Evolutionary conservation across 2,113 vertebrate genomes (phyloP), one percentile per base, ranked within the genome.

Genomic region (Pyxicephalus adspersus): DNA sequence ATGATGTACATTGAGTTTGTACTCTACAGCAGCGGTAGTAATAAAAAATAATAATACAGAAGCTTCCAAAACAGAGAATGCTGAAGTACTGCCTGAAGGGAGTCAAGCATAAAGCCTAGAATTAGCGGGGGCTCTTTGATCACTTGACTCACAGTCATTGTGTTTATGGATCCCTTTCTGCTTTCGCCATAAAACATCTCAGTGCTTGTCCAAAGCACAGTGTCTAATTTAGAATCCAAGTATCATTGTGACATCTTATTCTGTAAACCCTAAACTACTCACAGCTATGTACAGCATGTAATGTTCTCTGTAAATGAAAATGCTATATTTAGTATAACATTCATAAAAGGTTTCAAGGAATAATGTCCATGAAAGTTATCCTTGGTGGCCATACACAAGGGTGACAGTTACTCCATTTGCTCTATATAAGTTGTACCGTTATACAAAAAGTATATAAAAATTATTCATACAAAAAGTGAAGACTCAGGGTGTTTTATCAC

Each of bases 31-130:
- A 45, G 50, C 67, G 55, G 63, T 64, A 80, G 60, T 54, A 65
- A 81, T 65, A 74, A 80, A 71, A 57, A 80, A 71, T 72, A 80
- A 80, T 80, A 80, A 80, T 71, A 72, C 25, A 50, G 54, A 20
- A 17, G 50, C 67, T 81, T 64, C 54, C 19, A 74, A 45, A 81
- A 73, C 51, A 64, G 51, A 74, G 61, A 34, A 57, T 61, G 31
- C 28, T 18, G 19, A 81, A 81, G 78, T 72, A 64, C n/a, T 9
- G 70, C 79, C 79, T 74, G 65, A 55, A 71, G 70, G 60, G 70
- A 81, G 65, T 73, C 60, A 81, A 57, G 50, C 70, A 65, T 29
- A 81, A 64, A 65, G 70, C 70, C 22, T 73, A 26, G 60, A 81
- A 74, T 80, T 81, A 81, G 57, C 79, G 74, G 60, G 22, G 61